phyloP scores from a whole-genome alignment of 2,113 vertebrate species.

The Epinephelus cyanopodus region DNA sequence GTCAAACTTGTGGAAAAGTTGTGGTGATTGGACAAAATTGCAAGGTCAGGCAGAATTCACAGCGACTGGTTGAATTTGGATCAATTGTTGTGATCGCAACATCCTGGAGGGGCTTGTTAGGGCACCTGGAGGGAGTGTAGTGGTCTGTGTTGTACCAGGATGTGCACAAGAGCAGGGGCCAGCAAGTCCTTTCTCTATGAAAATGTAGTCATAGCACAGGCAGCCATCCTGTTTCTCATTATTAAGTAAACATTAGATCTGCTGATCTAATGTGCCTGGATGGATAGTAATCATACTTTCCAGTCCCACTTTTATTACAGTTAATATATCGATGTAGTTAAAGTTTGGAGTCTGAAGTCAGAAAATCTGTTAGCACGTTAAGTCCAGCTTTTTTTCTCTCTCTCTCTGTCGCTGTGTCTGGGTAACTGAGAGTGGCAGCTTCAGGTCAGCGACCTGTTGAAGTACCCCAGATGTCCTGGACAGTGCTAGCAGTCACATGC shows the following conservation, averaged over 20 bases:
- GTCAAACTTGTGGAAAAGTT: too few relatives aligned
- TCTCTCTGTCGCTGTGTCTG: neutral
- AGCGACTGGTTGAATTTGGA: too few relatives aligned
- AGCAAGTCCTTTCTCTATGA: conserved; percentile 23
- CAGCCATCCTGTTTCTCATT: neutral
- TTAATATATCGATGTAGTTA: neutral
- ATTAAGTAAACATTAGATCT: conserved; percentile 35
- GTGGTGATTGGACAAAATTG: too few relatives aligned
- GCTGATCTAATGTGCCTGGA: neutral
- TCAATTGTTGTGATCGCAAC: too few relatives aligned
- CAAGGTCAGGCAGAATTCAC: too few relatives aligned
- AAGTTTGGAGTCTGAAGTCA: neutral
- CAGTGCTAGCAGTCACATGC: conserved; percentile 12
- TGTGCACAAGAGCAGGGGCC: neutral
- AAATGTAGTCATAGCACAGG: conserved; percentile 3
- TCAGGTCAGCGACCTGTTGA: conserved; percentile 42
- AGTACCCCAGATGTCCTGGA: conserved; percentile 25
- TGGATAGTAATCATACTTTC: conserved; percentile 20
- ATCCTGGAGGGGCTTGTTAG: too few relatives aligned
- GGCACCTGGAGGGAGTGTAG: conserved; percentile 8
- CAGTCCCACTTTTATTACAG: conserved; percentile 25
- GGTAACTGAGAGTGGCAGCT: conserved; percentile 28
- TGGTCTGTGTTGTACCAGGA: conserved; percentile 4
- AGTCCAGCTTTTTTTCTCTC: neutral
- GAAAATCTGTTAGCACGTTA: neutral